phyloP scores from a whole-genome alignment of 2,888 invertebrate genomes.

The Pardosa pseudoannulata region DNA sequence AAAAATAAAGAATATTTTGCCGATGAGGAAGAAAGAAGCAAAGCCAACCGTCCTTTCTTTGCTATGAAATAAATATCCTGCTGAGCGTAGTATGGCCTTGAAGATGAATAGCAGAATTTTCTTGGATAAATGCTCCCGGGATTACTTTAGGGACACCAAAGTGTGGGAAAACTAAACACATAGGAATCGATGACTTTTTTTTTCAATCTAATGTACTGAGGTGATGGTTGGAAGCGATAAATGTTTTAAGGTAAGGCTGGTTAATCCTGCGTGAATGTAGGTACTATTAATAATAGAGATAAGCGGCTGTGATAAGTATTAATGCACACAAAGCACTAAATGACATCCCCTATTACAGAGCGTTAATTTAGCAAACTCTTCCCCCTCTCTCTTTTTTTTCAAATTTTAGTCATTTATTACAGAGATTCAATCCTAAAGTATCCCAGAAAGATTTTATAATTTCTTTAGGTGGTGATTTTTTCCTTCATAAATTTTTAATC shows the following conservation, averaged over 20 bases:
- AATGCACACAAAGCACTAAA: neutral
- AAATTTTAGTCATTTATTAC: neutral
- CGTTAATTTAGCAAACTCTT: neutral
- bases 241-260: conserved; percentile 9
- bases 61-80: conserved; percentile 30
- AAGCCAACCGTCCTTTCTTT: neutral
- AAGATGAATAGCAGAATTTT: conserved; percentile 36
- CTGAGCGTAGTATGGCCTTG: conserved; percentile 16
- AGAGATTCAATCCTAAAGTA: neutral
- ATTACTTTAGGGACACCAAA: conserved; percentile 20
- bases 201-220: conserved; percentile 8
- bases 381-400: neutral
- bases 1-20: neutral
- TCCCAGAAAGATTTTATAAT: too few species aligned
- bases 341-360: neutral
- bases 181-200: conserved; percentile 8
- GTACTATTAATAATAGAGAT: conserved; percentile 12
- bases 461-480: too few species aligned
- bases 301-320: conserved; percentile 1
- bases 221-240: conserved; percentile 8
- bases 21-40: neutral
- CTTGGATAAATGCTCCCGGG: conserved; percentile 23
- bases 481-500: too few species aligned
- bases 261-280: conserved; percentile 12
- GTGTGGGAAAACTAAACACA: conserved; percentile 27